Evolutionary conservation across 1,140 invertebrate genomes (phyloP).

Genomic region (Lordiphosa mommai): DNA sequence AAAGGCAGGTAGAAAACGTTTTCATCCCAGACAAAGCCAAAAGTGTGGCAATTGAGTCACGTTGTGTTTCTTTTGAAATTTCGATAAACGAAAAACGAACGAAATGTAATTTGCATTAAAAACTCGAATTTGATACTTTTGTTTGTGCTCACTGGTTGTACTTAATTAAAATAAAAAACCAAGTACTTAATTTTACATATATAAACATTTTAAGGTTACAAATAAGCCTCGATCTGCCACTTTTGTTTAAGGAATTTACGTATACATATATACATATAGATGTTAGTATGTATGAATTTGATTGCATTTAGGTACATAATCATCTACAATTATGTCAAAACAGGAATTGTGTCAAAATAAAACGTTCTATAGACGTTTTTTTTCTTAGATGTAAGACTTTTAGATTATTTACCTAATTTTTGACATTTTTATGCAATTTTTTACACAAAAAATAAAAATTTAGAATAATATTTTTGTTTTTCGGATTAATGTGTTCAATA

Average conservation of each 20-base stretch:
- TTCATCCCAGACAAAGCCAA: conserved; percentile 27
- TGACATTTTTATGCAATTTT: conserved; percentile 32
- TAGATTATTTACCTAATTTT: conserved; percentile 19
- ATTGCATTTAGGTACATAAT: conserved; percentile 30
- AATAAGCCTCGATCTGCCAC: conserved; percentile 38
- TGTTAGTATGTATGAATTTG: conserved; percentile 6
- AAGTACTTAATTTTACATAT: conserved; percentile 45
- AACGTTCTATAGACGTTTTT: conserved; percentile 36
- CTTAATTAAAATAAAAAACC: conserved; percentile 30
- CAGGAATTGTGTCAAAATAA: conserved; percentile 33
- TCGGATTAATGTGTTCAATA: not conserved
- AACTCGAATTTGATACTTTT: conserved; percentile 17
- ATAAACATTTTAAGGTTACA: conserved; percentile 13
- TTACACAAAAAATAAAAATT: conserved; percentile 22
- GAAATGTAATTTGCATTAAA: conserved; percentile 29
- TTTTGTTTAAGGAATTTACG: conserved; percentile 21
- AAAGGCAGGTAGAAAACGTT: conserved; percentile 6
- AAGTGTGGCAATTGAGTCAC: conserved; percentile 55
- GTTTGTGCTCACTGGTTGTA: conserved; percentile 47
- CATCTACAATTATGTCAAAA: conserved; percentile 8
- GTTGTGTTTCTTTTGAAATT: conserved; percentile 13
- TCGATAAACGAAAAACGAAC: conserved; percentile 3
- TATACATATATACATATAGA: too few relatives aligned
- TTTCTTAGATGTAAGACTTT: conserved; percentile 12
- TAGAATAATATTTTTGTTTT: not conserved